Base-by-base conservation (phyloP, 2,888 invertebrate genomes). In the Nomada flava region DNA sequence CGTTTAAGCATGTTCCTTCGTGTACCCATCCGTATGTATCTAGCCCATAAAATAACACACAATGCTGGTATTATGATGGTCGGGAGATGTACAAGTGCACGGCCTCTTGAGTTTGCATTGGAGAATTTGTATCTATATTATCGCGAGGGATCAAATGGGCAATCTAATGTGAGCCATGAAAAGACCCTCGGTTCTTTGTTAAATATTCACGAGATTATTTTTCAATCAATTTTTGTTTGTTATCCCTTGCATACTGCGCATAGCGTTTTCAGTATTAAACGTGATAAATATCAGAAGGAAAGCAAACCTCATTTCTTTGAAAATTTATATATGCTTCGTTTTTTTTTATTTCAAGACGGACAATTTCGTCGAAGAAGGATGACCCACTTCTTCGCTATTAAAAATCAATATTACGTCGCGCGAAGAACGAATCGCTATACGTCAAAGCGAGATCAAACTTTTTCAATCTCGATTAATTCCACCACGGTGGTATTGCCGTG, bases 41-140 rank as follows among this genome's bases (percentile, higher is more conserved):
- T 88, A 89, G 86, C 84, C 86, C 81, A 89, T 89, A 86, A 90
- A 90, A 86, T 86, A 88, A 84, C 87, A 76, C 84, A 91, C 88
- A 88, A 85, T 86, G 83, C 79, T 15, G 53, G 79, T 63, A 86
- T 88, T 84, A 84, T 84, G 72, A 80, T 74, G 65, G 72, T 50
- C 63, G 76, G 76, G 77, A 84, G 86, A 86, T 88, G 87, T 85
- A 86, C 88, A 87, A 90, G 89, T 90, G 86, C 89, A 90, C 88
- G 90, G 89, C 87, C 90, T 91, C 90, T 92, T 91, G 91, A 92
- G 90, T 92, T 91, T 91, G 84, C 86, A 88, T 89, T 85, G 88
- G 90, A 92, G 92, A 92, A 91, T 92, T 89, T 82, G 88, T 85
- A 89, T 85, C 87, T 83, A 82, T 83, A 76, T 73, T 74, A 77